Evolutionary conservation across 2,797 vertebrate genomes (phyloP), one percentile per base, ranked within the genome.

Genomic region (Sylvia borin): DNA sequence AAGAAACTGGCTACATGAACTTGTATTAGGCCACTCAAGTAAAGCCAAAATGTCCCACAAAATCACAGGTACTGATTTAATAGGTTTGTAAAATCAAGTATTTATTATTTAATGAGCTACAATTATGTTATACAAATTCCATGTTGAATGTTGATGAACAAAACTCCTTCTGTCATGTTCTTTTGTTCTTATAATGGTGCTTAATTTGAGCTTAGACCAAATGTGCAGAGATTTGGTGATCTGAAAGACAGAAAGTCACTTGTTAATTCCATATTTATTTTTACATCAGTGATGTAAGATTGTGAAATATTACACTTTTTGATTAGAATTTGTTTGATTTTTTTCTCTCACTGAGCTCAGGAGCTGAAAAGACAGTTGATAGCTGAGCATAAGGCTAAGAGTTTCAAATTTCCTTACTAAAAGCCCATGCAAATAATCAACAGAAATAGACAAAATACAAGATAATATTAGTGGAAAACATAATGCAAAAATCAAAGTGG

Each of bases 241-340:
- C 96, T 97, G 96, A 81, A 96, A 97, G 86, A 97, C 6, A 94
- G 47, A 90, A 92, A 84, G 51, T 53, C 43, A 85, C 48, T 71
- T 79, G 54, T 96, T 93, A 96, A 76, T 89, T 95, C 29, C 42
- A 47, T 22, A 78, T 54, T 68, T 38, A 70, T 75, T 73, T 90
- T 57, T 54, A 87, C 25, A 85, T 11, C n/a, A n/a, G 10, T 61
- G 32, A 75, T 29, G 10, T 50, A 79, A 72, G 20, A 71, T 4
- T 79, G 34, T 21, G n/a, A 95, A 79, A 29, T 73, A 74, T 43
- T 81, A 58, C 22, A n/a, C 25, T 81, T 89, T 51, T 72, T 47
- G 10, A 47, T 53, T 86, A 68, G 7, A 64, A 55, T 55, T 61
- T 26, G 7, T 64, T 77, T 58, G 48, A 26, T 38, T 40, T 48